phyloP scores from a whole-genome alignment of 30 jellyfish, hydroid and myxozoan species.

The Hydractinia echinata region DNA sequence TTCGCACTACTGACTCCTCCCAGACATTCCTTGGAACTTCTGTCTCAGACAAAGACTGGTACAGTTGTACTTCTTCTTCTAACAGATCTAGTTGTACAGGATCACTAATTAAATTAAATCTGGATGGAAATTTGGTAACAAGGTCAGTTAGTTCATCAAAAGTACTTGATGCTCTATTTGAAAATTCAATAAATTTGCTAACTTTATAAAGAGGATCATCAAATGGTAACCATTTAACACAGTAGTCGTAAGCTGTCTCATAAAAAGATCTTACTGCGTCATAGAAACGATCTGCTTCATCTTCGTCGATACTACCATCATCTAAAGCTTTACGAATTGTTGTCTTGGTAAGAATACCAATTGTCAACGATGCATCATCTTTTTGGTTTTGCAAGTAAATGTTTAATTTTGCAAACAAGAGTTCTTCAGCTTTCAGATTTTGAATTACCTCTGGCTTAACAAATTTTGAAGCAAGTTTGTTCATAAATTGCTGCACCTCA shows the following conservation, averaged over 20 bases:
- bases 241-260: constrained; percentile 40
- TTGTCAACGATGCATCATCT: constrained; percentile 17
- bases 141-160: too few species aligned
- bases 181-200: neutral
- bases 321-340: constrained; percentile 23
- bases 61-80: too few species aligned
- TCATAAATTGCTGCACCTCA: constrained; percentile 45
- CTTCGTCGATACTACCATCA: constrained; percentile 36
- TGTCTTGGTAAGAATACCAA: constrained; percentile 49
- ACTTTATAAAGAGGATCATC: constrained; percentile 37
- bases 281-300: constrained; percentile 31
- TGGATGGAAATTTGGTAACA: too few species aligned
- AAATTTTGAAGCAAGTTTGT: constrained; percentile 37
- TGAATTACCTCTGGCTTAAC: constrained; percentile 46
- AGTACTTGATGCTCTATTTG: too few species aligned
- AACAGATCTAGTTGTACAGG: too few species aligned
- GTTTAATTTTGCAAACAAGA: constrained; percentile 30
- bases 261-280: constrained; percentile 43
- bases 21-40: too few species aligned
- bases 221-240: constrained; percentile 44
- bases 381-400: constrained; percentile 47
- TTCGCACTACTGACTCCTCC: too few species aligned
- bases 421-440: constrained; percentile 32
- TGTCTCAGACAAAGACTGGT: too few species aligned
- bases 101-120: too few species aligned